Evolutionary conservation across 2,888 invertebrate genomes (phyloP).

Genomic region (Gnatocerus cornutus): DNA sequence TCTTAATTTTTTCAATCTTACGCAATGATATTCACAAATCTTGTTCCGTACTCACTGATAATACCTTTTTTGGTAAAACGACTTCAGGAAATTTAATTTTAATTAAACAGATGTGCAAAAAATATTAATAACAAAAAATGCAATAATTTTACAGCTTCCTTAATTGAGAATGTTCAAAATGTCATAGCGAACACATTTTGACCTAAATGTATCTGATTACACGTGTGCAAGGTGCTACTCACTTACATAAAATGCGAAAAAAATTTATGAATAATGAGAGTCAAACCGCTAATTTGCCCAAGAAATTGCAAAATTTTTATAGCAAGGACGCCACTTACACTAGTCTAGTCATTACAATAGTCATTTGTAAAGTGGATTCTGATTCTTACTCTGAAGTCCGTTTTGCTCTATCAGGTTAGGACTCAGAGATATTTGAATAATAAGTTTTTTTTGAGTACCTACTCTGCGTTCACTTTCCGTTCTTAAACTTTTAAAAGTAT

Average conservation of each 20-base stretch:
- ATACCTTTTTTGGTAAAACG: constrained; percentile 32
- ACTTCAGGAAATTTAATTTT: constrained; percentile 29
- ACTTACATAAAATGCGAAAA: constrained; percentile 1
- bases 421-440: too few relatives aligned
- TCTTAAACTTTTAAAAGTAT: too few relatives aligned
- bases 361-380: too few relatives aligned
- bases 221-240: constrained; percentile 38
- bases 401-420: too few relatives aligned
- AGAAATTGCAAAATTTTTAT: too few relatives aligned
- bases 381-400: too few relatives aligned
- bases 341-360: too few relatives aligned
- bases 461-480: too few relatives aligned
- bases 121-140: constrained; percentile 41
- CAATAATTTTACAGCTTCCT: constrained; percentile 33
- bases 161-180: constrained; percentile 39
- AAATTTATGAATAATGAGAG: constrained; percentile 9
- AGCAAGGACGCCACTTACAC: too few relatives aligned
- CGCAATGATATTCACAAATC: constrained; percentile 31
- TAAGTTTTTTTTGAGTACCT: too few relatives aligned
- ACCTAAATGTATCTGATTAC: constrained; percentile 43
- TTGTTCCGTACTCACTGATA: constrained; percentile 16
- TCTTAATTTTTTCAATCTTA: constrained; percentile 32
- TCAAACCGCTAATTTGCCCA: not conserved
- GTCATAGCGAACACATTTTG: constrained; percentile 42
- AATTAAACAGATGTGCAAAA: constrained; percentile 43